These are phyloP conservation scores for Schizothorax lantsangensis DNA, from an alignment of 2,797 vertebrate genomes.

Conservation along the genomic window DNA sequence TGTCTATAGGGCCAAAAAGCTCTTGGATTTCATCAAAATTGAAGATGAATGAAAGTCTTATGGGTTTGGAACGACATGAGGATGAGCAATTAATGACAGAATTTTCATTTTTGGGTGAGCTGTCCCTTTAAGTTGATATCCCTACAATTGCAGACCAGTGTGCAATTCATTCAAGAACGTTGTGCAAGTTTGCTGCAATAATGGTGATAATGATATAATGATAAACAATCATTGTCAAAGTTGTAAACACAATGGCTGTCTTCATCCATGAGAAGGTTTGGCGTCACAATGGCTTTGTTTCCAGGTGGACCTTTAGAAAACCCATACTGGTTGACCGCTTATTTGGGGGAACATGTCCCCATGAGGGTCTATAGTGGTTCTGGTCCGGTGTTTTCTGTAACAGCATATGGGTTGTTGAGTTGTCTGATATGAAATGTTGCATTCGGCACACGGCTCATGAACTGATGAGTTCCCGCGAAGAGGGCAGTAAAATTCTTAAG, in stretches of 20 bases:
- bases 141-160: neutral
- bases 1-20: too few species aligned
- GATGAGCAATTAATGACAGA: neutral
- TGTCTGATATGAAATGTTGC: slow-evolving; percentile 18
- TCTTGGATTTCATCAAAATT: too few species aligned
- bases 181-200: neutral
- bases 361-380: neutral
- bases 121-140: neutral
- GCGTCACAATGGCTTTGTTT: neutral
- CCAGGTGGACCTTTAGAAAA: neutral
- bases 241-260: neutral
- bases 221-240: neutral
- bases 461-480: slow-evolving; percentile 22
- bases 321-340: neutral
- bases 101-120: neutral
- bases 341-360: neutral
- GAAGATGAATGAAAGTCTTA: too few species aligned
- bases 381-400: neutral
- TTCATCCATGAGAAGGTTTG: too few species aligned
- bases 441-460: neutral
- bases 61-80: neutral
- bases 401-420: neutral
- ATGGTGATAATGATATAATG: neutral
- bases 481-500: slow-evolving; percentile 52
- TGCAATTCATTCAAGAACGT: neutral